Evolutionary conservation across 1,140 invertebrate genomes (phyloP).

Genomic region (Caenorhabditis briggsae): DNA sequence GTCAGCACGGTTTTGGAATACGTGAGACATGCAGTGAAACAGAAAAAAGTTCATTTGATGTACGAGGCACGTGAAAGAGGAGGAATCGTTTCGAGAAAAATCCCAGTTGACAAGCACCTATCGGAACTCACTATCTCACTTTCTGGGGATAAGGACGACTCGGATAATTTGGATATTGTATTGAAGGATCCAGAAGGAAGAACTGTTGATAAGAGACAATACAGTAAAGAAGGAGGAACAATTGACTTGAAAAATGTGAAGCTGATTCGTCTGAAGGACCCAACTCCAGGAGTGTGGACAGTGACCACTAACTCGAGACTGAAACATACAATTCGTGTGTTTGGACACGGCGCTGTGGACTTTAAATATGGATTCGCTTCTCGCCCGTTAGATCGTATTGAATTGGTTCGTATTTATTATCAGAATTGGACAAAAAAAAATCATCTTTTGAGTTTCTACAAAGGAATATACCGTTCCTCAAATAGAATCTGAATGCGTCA

Average conservation of each 20-base stretch:
- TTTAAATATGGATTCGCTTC: constrained; percentile 84
- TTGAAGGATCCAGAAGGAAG: constrained; percentile 74
- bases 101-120: constrained; percentile 73
- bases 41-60: constrained; percentile 72
- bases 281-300: constrained; percentile 82
- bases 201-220: constrained; percentile 71
- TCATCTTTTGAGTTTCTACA: too few species aligned
- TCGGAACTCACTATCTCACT: constrained; percentile 75
- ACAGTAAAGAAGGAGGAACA: constrained; percentile 72
- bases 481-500: too few species aligned
- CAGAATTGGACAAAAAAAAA: too few species aligned
- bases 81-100: constrained; percentile 61
- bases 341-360: constrained; percentile 82
- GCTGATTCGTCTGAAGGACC: constrained; percentile 82
- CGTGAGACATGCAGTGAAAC: constrained; percentile 70
- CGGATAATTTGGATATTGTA: constrained; percentile 74
- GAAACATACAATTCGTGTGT: constrained; percentile 82
- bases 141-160: constrained; percentile 74
- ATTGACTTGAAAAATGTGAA: constrained; percentile 81
- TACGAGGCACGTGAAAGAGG: constrained; percentile 75
- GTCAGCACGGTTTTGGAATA: constrained; percentile 82
- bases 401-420: constrained; percentile 77
- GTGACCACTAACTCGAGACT: constrained; percentile 79
- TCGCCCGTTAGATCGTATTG: constrained; percentile 78
- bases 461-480: neutral